These are phyloP conservation scores for Prietella phreatophila DNA, from an alignment of 2,113 vertebrate genomes.

Conservation along the genomic window DNA sequence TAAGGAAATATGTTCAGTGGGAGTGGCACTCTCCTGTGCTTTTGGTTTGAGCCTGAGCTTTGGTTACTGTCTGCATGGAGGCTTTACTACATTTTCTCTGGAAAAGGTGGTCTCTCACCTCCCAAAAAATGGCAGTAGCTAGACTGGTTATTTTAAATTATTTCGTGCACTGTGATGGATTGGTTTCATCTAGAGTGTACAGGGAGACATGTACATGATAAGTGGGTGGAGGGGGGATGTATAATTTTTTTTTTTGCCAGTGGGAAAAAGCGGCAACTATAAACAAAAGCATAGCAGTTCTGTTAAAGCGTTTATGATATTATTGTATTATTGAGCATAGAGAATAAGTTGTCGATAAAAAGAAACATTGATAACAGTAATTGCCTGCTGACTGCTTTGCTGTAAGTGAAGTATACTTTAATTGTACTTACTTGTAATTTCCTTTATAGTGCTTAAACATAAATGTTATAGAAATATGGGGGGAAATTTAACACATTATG, in stretches of 20 bases:
- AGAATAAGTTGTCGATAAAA: background rate
- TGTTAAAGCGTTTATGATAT: background rate
- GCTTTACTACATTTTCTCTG: too few species aligned
- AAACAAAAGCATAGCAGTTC: background rate
- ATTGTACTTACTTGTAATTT: background rate
- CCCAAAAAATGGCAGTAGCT: background rate
- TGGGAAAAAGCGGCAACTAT: background rate
- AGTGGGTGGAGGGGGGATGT: background rate
- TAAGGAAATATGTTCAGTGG: background rate
- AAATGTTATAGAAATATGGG: background rate
- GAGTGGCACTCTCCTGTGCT: background rate
- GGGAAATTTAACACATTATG: background rate
- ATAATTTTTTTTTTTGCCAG: background rate
- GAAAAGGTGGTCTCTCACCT: background rate
- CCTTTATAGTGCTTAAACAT: background rate
- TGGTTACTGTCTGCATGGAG: too few species aligned
- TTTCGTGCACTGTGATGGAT: background rate
- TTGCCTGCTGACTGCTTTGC: background rate
- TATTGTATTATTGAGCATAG: background rate
- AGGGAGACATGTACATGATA: background rate
- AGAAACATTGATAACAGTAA: background rate
- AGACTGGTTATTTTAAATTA: background rate
- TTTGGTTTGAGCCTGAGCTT: background rate
- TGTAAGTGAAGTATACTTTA: background rate
- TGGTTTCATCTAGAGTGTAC: background rate